These are phyloP conservation scores for Brachionus asplanchnoidis DNA, from an alignment of 1,140 invertebrate species.

Conservation along the genomic window DNA sequence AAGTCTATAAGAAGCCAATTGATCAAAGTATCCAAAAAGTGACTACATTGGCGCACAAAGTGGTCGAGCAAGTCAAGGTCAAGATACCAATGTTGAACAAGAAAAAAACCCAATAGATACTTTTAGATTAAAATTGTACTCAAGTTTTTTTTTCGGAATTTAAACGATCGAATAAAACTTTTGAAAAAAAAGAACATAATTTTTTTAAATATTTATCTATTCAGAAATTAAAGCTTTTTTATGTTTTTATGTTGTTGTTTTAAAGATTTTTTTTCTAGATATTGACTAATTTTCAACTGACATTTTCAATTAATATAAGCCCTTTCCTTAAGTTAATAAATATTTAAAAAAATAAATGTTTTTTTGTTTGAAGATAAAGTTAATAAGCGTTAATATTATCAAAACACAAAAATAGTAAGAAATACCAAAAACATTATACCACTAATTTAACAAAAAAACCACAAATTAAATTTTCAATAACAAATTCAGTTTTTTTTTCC, in stretches of 20 bases:
- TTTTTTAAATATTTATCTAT: conserved; percentile 2
- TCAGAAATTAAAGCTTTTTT: not conserved
- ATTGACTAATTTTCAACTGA: not conserved
- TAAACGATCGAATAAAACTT: conserved; percentile 2
- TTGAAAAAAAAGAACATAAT: not conserved
- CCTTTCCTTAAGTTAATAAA: not conserved
- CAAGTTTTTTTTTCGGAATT: not conserved
- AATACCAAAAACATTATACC: no score
- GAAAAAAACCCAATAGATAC: conserved; percentile 33
- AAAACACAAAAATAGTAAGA: no score
- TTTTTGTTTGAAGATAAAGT: no score
- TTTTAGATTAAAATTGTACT: not conserved
- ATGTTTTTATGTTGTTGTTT: not conserved
- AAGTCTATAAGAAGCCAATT: conserved; percentile 75
- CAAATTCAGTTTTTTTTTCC: no score
- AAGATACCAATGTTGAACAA: conserved; percentile 40
- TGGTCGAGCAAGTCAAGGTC: not conserved
- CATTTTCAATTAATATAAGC: not conserved
- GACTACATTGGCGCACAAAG: not conserved
- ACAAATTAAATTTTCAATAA: no score
- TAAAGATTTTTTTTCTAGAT: not conserved
- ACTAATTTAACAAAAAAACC: no score
- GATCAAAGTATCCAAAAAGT: conserved; percentile 32
- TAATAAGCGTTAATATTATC: no score
- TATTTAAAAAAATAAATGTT: not conserved